Evolutionary conservation across 1,140 invertebrate species (phyloP), one percentile per base, ranked within the genome.

Genomic region (Hirudo medicinalis): DNA sequence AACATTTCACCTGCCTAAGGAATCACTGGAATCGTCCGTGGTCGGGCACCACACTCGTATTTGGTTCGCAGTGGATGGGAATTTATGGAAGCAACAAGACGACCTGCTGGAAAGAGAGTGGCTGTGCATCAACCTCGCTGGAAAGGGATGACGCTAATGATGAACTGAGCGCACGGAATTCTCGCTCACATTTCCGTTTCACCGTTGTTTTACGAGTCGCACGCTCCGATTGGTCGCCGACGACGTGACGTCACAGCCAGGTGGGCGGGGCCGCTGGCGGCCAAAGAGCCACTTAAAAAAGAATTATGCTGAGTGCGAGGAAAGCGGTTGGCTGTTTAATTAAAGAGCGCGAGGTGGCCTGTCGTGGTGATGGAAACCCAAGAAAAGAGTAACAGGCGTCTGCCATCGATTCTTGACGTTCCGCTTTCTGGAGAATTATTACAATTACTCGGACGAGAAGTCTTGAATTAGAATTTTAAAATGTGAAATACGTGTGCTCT

Each of bases 291-390:
- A 63, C 57, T 63, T 63, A 63, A 25, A 32, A 63, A 63, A 32
- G 57, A 63, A 63, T 63, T 63, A 63, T 63, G 57, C 29, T 22
- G 13, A 63, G 29, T 63, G 57, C 29, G 57, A 19, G 57, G 29
- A 63, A 32, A 25, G 29, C 57, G 57, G 22, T 63, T 32, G 57
- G 57, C 29, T 32, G 29, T 63, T 63, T 63, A 63, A 63, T 63
- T 63, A 63, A 25, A 20, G 57, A 25, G 22, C 22, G 57, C 57
- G 57, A 63, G 22, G 20, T 15, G 20, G 54, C 20, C 25, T 20
- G 25, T 57, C 20, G 29, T 63, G 57, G 13, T 63, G 29, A 32
- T 63, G 57, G 29, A 25, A 20, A n/a, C 29, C 4, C 22, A 13
- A 32, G 15, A 8, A 27, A 15, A 60, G 29, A 32, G 29, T 63